Base-by-base conservation (phyloP, 2,888 invertebrate genomes). In the Drosophila meridionalis region DNA sequence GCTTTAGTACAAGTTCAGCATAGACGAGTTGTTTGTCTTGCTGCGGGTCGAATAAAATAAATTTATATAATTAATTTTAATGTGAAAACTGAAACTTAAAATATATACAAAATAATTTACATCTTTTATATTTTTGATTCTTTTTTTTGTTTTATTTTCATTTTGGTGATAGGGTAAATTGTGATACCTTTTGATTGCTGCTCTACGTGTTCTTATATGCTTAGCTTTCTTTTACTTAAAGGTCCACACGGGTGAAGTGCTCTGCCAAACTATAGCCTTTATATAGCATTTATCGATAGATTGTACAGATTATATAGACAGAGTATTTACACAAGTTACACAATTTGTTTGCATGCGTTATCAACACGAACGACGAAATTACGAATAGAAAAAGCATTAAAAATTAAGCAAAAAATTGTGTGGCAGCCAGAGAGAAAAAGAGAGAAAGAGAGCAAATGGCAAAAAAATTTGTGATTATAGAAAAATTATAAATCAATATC, bases 11-110 rank as follows among this genome's bases (percentile, higher is more conserved):
- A 73, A 96, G 93, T 92, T 96, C 96, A 2, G 96, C 96, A 92
- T 96, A 96, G 3, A 96, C 96, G 47, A 96, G 94, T 69, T 95
- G 95, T 91, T 95, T 94, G 89, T 95, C 95, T 80, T 95, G 94
- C 89, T 95, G 71, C 34, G 79, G 55, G 20, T 40, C 20, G 20
- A 56, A 14, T 52, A 60, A 14, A 58, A 64, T 59, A 65, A 30
- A 30, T n/a, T 48, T 30, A 1, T 14, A 32, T 60, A 50, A 60
- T 6, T 0, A 12, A 48, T 40, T 7, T 45, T 4, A 8, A 11
- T 30, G 53, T n/a, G 12, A n/a, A 2, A 26, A 47, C 28, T 2
- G 4, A 1, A n/a, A n/a, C 0, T 59, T 14, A 8, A 34, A 26
- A 14, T 2, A 28, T 36, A 28, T 38, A 9, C 5, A 2, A 34